phyloP scores from a whole-genome alignment of 2,113 vertebrate species.

The Calidris pygmaea region DNA sequence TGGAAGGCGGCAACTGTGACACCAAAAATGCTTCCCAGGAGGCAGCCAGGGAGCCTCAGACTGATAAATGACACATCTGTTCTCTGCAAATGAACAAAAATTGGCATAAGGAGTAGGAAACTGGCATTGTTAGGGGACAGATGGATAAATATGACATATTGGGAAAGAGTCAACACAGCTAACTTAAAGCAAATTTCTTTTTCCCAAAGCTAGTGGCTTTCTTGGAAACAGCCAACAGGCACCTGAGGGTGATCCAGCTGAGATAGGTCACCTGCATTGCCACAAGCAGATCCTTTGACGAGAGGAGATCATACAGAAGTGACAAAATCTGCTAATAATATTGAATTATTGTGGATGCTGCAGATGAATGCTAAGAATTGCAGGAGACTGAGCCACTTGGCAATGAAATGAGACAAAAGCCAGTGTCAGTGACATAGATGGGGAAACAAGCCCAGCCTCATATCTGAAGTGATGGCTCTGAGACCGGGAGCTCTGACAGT shows the following conservation, averaged over 20 bases:
- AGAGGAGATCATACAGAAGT: neutral
- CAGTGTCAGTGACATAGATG: neutral
- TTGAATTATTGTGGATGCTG: neutral
- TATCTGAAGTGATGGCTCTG: neutral
- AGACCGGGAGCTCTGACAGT: neutral
- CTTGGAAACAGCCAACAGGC: neutral
- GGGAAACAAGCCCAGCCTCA: neutral
- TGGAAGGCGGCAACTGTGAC: neutral
- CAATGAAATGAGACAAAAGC: neutral
- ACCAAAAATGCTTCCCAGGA: neutral
- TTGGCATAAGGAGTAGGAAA: conserved; percentile 37
- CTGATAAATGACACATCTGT: conserved; percentile 50
- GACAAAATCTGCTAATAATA: neutral
- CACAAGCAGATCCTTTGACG: neutral
- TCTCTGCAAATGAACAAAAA: conserved; percentile 60
- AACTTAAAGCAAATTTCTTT: neutral
- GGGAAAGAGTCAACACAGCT: neutral
- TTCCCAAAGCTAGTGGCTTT: neutral
- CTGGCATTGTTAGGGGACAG: conserved; percentile 25
- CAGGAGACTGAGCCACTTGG: neutral
- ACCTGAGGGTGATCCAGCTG: neutral
- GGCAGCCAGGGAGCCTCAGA: neutral
- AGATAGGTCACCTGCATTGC: neutral
- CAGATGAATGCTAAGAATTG: neutral
- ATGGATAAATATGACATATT: conserved; percentile 16